Conservation (phyloP, 1,140 invertebrate genomes). For the Metaphire vulgaris region DNA sequence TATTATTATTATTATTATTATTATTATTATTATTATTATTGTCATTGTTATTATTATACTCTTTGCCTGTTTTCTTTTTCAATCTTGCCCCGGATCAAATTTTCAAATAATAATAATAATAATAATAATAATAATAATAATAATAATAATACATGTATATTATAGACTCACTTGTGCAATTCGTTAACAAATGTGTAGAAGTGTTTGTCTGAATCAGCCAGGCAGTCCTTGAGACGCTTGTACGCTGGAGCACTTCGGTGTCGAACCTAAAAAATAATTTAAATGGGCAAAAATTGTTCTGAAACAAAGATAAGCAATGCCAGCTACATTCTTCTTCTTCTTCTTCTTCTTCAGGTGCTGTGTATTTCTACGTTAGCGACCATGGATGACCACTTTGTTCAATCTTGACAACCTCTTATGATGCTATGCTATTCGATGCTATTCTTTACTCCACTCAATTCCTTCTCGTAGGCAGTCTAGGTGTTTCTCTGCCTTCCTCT, state of each 20-base stretch:
- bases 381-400: too few relatives aligned
- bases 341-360: too few relatives aligned
- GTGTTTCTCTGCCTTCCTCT: too few relatives aligned
- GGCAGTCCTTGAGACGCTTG: slow-evolving; percentile 76
- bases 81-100: too few relatives aligned
- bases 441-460: neutral
- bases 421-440: neutral
- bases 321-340: neutral
- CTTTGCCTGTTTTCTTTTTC: too few relatives aligned
- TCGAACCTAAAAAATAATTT: slow-evolving; percentile 58
- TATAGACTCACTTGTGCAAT: slow-evolving; percentile 83
- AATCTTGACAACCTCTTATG: neutral
- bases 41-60: too few relatives aligned
- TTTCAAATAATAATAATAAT: too few relatives aligned
- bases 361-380: too few relatives aligned
- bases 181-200: slow-evolving; percentile 93
- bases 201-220: slow-evolving; percentile 68
- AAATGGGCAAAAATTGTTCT: neutral
- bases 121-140: too few relatives aligned
- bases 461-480: neutral
- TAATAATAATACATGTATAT: too few relatives aligned
- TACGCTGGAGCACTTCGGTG: slow-evolving; percentile 81
- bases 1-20: too few relatives aligned
- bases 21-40: too few relatives aligned
- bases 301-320: neutral